A percentile compares a stretch with the other conserved stretches of the same genome.
Conservation (phyloP, 2,797 vertebrate species). For the Podarcis lilfordi region DNA sequence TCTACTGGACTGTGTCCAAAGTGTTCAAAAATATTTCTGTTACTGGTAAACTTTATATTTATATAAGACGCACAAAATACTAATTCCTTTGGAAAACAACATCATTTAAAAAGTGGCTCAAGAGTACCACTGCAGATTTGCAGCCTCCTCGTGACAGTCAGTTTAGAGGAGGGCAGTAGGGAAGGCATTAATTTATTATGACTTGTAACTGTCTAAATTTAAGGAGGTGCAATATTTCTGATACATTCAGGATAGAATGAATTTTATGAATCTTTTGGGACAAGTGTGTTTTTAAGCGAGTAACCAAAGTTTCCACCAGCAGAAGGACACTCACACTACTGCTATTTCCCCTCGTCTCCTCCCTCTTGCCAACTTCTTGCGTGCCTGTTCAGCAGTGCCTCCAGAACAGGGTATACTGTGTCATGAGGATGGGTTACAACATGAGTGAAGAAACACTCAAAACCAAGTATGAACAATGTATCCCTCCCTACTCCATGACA, state of each 20-base stretch:
- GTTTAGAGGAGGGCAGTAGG: too few species aligned
- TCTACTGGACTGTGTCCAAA: neutral
- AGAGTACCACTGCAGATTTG: neutral
- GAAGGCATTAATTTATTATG: neutral
- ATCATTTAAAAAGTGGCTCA: neutral
- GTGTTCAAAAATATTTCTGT: neutral
- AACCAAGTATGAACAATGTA: neutral
- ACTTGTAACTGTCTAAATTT: neutral
- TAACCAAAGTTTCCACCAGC: neutral
- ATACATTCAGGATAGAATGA: neutral
- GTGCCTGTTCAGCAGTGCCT: too few species aligned
- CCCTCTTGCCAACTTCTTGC: neutral
- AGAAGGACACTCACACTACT: neutral
- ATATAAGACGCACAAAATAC: slow-evolving; percentile 6
- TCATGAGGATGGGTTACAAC: neutral
- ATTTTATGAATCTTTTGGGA: neutral
- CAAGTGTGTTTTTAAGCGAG: neutral
- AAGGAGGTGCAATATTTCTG: neutral
- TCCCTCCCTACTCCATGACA: neutral
- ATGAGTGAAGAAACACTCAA: neutral
- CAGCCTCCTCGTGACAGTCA: neutral
- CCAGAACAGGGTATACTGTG: neutral
- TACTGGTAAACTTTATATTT: neutral
- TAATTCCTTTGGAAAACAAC: neutral
- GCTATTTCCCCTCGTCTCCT: neutral